Base-by-base conservation (phyloP, 1,140 invertebrate species). In the Neodiprion fabricii region DNA sequence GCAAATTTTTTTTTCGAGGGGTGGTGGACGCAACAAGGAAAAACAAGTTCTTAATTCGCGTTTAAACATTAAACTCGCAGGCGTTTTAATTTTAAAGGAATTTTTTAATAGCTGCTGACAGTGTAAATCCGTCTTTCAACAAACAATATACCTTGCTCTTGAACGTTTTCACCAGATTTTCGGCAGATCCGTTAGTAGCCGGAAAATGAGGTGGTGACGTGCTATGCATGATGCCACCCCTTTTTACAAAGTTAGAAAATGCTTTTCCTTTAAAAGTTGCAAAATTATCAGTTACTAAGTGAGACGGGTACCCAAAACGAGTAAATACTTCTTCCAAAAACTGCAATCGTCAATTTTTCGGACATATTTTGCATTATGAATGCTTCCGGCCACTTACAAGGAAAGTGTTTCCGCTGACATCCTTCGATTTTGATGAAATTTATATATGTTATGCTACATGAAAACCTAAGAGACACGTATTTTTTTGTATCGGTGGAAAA, bases 41-140 rank as follows among this genome's bases (percentile, higher is more conserved):
- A 74, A 70, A 1, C 73, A 67, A 21, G 73, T 73, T 67, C 66
- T 40, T 70, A 76, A 68, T 69, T 76, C 68, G 61, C 75, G 9
- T 3, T 53, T 67, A 67, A 76, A 61, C 47, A 74, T 74, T 48
- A 73, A 8, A 28, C 72, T 74, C 12, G 75, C 72, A 9, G 77
- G 77, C 14, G 75, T 72, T 47, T 69, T 10, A 14, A n/a, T 11
- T 78, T 70, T 21, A 71, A 14, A 7, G 40, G 74, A 9, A 11
- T 48, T 8, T 72, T 7, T 17, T 49, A 69, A 10, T 40, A 48
- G 73, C 72, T 48, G 47, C 67, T 50, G 48, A 50, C 14, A 70
- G 47, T 17, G 49, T 47, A 9, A 14, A 47, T n/a, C 73, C 73
- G 14, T 68, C 66, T 17, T 50, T 28, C 1, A 70, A 12, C 1